A percentile compares a stretch with the other conserved stretches of the same genome.
Evolutionary conservation across 2,888 invertebrate species (phyloP).

Genomic region (Pyrrhia umbra): DNA sequence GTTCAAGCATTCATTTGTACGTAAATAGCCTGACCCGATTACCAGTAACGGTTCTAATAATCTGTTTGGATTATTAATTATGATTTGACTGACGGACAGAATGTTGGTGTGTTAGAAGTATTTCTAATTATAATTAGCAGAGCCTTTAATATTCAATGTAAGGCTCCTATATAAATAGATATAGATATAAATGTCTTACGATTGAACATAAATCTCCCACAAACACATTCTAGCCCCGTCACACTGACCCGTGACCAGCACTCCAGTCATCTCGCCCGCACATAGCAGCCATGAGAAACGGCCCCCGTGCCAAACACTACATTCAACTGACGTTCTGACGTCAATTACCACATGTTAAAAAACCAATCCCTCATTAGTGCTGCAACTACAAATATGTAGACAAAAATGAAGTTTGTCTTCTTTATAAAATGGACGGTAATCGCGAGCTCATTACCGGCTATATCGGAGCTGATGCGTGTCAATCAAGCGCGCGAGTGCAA

Average conservation of each 20-base stretch:
- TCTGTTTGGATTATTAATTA: slow-evolving; percentile 66
- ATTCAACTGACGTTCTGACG: slow-evolving; percentile 66
- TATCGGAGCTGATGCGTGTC: slow-evolving; percentile 82
- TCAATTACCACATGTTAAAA: slow-evolving; percentile 70
- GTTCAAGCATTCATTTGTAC: slow-evolving; percentile 78
- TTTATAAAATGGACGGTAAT: slow-evolving; percentile 77
- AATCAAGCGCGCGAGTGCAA: slow-evolving; percentile 77
- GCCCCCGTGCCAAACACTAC: slow-evolving; percentile 57
- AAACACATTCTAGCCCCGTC: slow-evolving; percentile 61
- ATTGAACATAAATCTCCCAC: slow-evolving; percentile 63
- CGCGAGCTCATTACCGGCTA: slow-evolving; percentile 80
- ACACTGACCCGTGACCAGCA: slow-evolving; percentile 65
- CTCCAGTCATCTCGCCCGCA: slow-evolving; percentile 33
- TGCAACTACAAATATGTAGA: slow-evolving; percentile 67
- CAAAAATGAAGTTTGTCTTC: slow-evolving; percentile 74
- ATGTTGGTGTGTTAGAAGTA: slow-evolving; percentile 16
- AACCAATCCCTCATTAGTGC: slow-evolving; percentile 72
- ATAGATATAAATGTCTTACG: slow-evolving; percentile 40
- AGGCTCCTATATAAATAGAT: too few species aligned
- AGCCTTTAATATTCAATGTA: slow-evolving; percentile 24
- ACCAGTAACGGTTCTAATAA: slow-evolving; percentile 69
- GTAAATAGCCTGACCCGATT: slow-evolving; percentile 69
- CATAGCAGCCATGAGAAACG: slow-evolving; percentile 53
- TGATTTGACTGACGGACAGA: slow-evolving; percentile 52
- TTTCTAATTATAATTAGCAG: slow-evolving; percentile 31